phyloP scores from a whole-genome alignment of 2,797 vertebrate genomes.

The Pseudochirops corinnae region DNA sequence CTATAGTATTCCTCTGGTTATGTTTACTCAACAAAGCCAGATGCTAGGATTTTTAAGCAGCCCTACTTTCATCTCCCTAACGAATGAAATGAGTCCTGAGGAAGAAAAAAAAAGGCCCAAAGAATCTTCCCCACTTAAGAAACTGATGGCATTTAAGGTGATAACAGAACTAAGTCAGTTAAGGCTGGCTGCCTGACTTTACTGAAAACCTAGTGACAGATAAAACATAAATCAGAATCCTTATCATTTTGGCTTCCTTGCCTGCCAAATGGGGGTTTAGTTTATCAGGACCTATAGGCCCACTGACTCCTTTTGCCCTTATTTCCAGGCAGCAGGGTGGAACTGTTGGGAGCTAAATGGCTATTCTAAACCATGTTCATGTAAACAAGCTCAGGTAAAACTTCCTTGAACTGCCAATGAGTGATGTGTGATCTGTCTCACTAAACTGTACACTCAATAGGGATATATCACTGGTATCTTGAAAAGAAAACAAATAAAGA shows the following conservation, averaged over 20 bases:
- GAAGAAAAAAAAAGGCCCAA: conserved; percentile 71
- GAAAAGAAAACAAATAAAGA: conserved; percentile 87
- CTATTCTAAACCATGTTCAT: conserved; percentile 86
- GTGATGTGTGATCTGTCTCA: conserved; percentile 86
- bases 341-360: conserved; percentile 84
- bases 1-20: conserved; percentile 13
- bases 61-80: conserved; percentile 50
- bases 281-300: conserved; percentile 85
- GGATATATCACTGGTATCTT: conserved; percentile 71
- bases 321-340: conserved; percentile 74
- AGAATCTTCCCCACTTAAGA: conserved; percentile 84
- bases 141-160: conserved; percentile 82
- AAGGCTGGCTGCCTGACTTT: conserved; percentile 85
- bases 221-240: conserved; percentile 89
- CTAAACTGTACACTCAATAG: conserved; percentile 84
- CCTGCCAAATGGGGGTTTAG: conserved; percentile 86
- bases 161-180: conserved; percentile 85
- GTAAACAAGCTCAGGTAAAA: conserved; percentile 84
- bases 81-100: conserved; percentile 76
- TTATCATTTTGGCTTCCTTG: conserved; percentile 87
- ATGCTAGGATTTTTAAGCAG: conserved; percentile 38
- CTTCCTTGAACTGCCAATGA: conserved; percentile 87
- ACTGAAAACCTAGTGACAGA: conserved; percentile 88
- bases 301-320: conserved; percentile 81
- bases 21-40: conserved; percentile 14